These are phyloP conservation scores for Chiroxiphia lanceolata DNA, from an alignment of 2,797 vertebrate species.

Conservation along the genomic window DNA sequence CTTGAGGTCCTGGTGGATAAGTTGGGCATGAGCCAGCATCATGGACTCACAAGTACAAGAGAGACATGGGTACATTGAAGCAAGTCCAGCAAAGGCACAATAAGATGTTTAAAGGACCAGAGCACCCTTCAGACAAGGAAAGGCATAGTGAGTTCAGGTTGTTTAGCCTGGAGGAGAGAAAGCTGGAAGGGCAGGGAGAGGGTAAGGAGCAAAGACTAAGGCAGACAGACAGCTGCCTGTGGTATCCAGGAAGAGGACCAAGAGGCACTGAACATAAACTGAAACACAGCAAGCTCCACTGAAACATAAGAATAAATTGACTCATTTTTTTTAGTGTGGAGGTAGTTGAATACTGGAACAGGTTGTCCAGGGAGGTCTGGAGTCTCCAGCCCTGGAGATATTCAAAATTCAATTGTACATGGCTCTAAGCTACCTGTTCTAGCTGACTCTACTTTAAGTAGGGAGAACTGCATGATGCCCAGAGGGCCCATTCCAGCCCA, in stretches of 20 bases:
- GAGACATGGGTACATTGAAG: background rate
- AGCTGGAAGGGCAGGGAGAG: accelerated
- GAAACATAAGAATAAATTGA: background rate
- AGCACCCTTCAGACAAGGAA: background rate
- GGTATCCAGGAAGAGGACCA: background rate
- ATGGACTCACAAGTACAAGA: background rate
- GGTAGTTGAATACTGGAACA: background rate
- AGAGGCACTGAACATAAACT: background rate
- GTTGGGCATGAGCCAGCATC: accelerated
- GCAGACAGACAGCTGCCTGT: background rate
- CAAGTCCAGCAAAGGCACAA: background rate
- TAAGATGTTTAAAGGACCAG: background rate
- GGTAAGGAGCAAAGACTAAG: background rate
- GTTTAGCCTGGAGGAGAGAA: background rate
- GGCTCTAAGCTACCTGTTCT: background rate
- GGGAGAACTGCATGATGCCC: background rate
- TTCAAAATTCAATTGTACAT: background rate
- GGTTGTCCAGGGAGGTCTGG: background rate
- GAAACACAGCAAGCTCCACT: background rate
- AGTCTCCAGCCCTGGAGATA: background rate
- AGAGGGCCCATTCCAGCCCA: background rate
- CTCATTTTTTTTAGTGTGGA: background rate
- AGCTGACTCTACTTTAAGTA: background rate
- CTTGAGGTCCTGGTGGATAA: background rate
- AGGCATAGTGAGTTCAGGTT: background rate